Conservation (phyloP, 2,888 invertebrate species). For the Drosophila phalerata region DNA sequence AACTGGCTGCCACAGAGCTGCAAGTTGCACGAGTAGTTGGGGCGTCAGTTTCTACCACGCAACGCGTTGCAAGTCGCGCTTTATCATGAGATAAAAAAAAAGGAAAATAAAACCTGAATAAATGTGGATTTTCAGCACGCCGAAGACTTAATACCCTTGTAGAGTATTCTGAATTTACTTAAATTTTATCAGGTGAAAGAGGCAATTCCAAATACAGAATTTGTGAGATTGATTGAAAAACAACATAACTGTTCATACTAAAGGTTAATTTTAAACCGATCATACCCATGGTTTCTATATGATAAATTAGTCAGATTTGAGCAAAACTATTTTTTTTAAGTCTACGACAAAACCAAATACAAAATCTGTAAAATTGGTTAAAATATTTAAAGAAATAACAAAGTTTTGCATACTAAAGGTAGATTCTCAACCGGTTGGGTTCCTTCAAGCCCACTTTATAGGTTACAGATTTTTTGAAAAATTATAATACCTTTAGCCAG, state of each 20-base stretch:
- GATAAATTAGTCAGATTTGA: no score
- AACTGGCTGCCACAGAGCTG: constrained; percentile 36
- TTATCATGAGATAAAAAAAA: constrained; percentile 73
- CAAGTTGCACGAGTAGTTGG: constrained; percentile 26
- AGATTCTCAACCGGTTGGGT: not conserved
- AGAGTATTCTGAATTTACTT: not conserved
- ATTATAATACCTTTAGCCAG: not conserved
- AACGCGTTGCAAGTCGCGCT: constrained; percentile 80
- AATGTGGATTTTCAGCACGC: accelerated
- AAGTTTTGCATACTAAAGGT: not conserved
- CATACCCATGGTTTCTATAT: not conserved
- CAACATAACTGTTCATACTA: no score
- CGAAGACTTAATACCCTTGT: not conserved
- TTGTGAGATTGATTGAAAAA: no score
- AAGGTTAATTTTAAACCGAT: no score
- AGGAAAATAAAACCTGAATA: constrained; percentile 6
- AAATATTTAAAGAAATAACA: not conserved
- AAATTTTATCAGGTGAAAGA: no score
- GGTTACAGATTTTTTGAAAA: no score
- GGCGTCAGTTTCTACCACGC: constrained; percentile 70
- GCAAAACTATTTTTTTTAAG: no score
- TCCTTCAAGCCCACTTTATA: no score
- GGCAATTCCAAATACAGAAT: no score
- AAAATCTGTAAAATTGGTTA: not conserved
- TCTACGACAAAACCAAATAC: not conserved